Evolutionary conservation across 2,797 vertebrate species (phyloP), one percentile per base, ranked within the genome.

Genomic region (Perdix hodgsoniae): DNA sequence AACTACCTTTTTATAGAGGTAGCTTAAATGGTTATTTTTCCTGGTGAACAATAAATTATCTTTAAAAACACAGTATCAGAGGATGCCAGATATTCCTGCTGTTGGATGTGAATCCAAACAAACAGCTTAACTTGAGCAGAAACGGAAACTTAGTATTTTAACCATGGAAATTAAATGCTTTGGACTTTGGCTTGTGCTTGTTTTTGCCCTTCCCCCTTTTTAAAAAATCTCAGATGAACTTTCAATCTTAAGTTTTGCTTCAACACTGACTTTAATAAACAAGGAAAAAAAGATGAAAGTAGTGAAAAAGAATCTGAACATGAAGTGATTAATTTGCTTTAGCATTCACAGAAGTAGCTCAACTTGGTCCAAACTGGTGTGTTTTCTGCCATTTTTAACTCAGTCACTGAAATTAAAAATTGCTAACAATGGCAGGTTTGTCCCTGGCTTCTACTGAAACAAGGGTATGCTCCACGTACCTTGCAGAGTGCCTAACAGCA

Each of bases 241-340:
- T 19, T 60, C 61, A 61, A 39, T 86, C 65, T 87, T 66, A 81
- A 50, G 64, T 92, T 86, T 82, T 90, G 22, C 37, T 85, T 95
- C 2, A 6, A 84, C 52, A 44, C 13, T 86, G 74, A 79, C 56
- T n/a, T 56, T 56, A 74, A n/a, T 10, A 5, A 11, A 27, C 24
- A 17, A 57, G 35, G 23, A 79, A 56, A 69, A 74, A 67, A 82
- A 57, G 10, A 9, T 45, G 73, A 49, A 83, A 90, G 72, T 22
- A 23, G 26, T 63, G 60, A 19, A 70, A 73, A 81, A 90, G 24
- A 94, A 86, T 8, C 18, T 35, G 47, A 91, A 91, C 72, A 24
- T 82, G 29, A 75, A 69, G 12, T 47, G 40, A 65, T 7, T 85
- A 11, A 13, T 86, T 79, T 73, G 18, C 33, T 35, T 60, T 71